These are phyloP conservation scores for Sebastes diaconus DNA, from an alignment of 2,797 vertebrate species.

Conservation along the genomic window DNA sequence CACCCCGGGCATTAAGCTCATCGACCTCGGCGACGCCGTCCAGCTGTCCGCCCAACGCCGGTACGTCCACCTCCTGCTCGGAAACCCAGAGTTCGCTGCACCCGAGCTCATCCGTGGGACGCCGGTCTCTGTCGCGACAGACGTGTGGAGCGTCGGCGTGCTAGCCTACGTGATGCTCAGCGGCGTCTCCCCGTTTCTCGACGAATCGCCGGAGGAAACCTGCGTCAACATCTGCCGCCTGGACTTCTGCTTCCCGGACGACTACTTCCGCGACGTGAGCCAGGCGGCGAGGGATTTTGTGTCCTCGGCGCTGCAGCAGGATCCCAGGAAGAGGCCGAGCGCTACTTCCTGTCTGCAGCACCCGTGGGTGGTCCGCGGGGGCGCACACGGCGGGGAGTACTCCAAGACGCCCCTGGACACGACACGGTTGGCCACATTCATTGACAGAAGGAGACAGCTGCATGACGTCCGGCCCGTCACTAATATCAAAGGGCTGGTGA, in stretches of 20 bases:
- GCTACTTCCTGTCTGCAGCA: slow-evolving; percentile 94
- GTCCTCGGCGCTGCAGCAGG: slow-evolving; percentile 88
- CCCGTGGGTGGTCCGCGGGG: slow-evolving; percentile 93
- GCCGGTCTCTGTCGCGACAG: slow-evolving; percentile 91
- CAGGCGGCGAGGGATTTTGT: slow-evolving; percentile 95
- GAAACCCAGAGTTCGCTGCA: slow-evolving; percentile 96
- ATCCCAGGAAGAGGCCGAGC: slow-evolving; percentile 90
- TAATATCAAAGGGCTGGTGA: slow-evolving; percentile 92
- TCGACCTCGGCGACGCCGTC: slow-evolving; percentile 94
- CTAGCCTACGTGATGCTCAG: slow-evolving; percentile 95
- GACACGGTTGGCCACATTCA: slow-evolving; percentile 90
- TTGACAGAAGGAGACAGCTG: slow-evolving; percentile 93
- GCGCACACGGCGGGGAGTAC: slow-evolving; percentile 89
- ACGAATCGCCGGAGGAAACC: slow-evolving; percentile 96
- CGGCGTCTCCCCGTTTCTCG: slow-evolving; percentile 96
- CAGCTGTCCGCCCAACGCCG: slow-evolving; percentile 93
- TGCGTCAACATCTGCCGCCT: slow-evolving; percentile 96
- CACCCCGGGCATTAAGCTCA: slow-evolving; percentile 90
- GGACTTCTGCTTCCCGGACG: slow-evolving; percentile 96
- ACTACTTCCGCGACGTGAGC: slow-evolving; percentile 92
- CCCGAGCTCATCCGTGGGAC: slow-evolving; percentile 94
- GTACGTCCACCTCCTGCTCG: slow-evolving; percentile 93
- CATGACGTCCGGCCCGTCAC: slow-evolving; percentile 91
- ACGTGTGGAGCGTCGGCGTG: slow-evolving; percentile 96
- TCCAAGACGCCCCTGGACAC: slow-evolving; percentile 95